A percentile compares a stretch with the other conserved stretches of the same genome.
phyloP scores from a whole-genome alignment of 2,888 invertebrate genomes.

The Scaptomyza reducta region DNA sequence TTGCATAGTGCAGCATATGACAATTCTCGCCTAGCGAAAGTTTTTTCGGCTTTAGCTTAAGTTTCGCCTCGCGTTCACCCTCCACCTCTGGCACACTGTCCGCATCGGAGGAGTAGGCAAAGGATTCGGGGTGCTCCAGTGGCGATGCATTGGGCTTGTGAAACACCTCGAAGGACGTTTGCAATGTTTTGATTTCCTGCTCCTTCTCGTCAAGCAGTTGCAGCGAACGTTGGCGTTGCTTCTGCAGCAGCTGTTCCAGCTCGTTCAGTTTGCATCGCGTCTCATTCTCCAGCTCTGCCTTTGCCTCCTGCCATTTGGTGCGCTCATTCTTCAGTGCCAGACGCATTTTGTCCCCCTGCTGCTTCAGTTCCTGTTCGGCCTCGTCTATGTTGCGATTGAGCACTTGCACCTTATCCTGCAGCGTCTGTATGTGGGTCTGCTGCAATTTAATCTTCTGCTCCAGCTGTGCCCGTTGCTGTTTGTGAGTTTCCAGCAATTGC shows the following conservation, averaged over 20 bases:
- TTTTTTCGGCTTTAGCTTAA: slow-evolving; percentile 73
- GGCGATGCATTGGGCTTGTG: slow-evolving; percentile 56
- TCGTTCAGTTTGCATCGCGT: slow-evolving; percentile 85
- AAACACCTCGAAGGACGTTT: slow-evolving; percentile 86
- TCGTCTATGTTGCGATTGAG: slow-evolving; percentile 87
- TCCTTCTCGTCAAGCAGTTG: slow-evolving; percentile 92
- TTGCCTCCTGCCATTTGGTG: slow-evolving; percentile 79
- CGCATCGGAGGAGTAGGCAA: slow-evolving; percentile 63
- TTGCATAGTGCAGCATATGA: slow-evolving; percentile 92
- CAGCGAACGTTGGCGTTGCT: slow-evolving; percentile 92
- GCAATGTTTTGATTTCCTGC: slow-evolving; percentile 87
- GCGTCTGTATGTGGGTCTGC: slow-evolving; percentile 87
- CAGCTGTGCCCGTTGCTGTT: slow-evolving; percentile 80
- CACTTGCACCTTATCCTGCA: slow-evolving; percentile 88
- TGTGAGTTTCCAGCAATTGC: slow-evolving; percentile 87
- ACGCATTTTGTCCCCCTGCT: slow-evolving; percentile 86
- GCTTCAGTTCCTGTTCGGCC: slow-evolving; percentile 87
- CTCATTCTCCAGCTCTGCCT: slow-evolving; percentile 85
- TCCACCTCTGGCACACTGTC: slow-evolving; percentile 72
- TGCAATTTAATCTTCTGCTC: slow-evolving; percentile 82
- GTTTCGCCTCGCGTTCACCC: slow-evolving; percentile 43
- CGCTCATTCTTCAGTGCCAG: slow-evolving; percentile 84
- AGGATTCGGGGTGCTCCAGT: slow-evolving; percentile 35
- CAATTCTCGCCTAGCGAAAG: slow-evolving; percentile 87
- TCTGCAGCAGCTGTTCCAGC: slow-evolving; percentile 89